A percentile compares a stretch with the other conserved stretches of the same genome.
Conservation (phyloP, 2,888 invertebrate species). For the Ochropleura plecta region DNA sequence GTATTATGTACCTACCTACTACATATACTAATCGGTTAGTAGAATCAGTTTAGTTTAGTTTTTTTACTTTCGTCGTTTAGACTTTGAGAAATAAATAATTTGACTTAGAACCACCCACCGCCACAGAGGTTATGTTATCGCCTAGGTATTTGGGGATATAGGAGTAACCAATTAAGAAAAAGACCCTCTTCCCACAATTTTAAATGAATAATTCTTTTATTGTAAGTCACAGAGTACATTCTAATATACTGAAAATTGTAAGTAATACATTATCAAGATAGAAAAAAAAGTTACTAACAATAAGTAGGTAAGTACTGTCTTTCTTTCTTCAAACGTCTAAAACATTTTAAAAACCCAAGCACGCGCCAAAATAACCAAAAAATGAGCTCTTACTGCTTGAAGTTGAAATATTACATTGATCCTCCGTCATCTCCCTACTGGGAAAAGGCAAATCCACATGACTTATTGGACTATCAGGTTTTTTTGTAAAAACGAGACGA, state of each 20-base stretch:
- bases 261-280: too few relatives aligned
- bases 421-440: background rate
- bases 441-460: background rate
- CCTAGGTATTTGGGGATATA: background rate
- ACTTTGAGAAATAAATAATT: too few relatives aligned
- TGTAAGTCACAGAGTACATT: too few relatives aligned
- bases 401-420: background rate
- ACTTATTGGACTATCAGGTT: conserved; percentile 48
- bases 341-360: background rate
- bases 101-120: background rate
- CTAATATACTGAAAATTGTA: too few relatives aligned
- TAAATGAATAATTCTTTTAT: background rate
- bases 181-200: background rate
- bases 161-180: conserved; percentile 1
- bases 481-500: conserved; percentile 92
- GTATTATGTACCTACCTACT: too few relatives aligned
- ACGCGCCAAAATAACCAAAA: conserved; percentile 20
- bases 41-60: too few relatives aligned
- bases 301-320: too few relatives aligned
- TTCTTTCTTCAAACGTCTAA: background rate
- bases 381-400: conserved; percentile 9
- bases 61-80: too few relatives aligned
- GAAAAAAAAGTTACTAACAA: background rate
- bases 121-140: background rate
- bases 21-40: too few relatives aligned